Base-by-base conservation (phyloP, 1,140 invertebrate genomes). In the Tribolium madens region DNA sequence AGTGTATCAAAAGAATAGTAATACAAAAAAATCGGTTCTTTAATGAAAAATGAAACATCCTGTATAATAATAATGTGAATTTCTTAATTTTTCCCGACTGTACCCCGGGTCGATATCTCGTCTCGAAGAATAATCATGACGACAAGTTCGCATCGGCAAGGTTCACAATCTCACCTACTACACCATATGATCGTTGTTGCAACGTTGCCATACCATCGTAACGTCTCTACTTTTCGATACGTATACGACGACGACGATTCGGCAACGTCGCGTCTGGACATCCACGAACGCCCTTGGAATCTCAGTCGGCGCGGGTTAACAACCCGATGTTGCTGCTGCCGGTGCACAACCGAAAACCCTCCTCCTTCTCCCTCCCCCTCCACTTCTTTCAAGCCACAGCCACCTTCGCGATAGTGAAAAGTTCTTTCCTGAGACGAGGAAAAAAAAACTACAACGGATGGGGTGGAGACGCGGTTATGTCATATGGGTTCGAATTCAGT, bases 211-310 rank as follows among this genome's bases (percentile, higher is more conserved):
- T 64, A 18, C 7, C 52, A 10, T 13, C 26, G n/a, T 4, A 26
- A 26, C n/a, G 57, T 50, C 48, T 12, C 26, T n/a, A 64, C 57
- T n/a, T 33, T 64, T 31, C 57, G 57, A 64, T 3, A 21, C 0
- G 36, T 42, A 26, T 26, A 15, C 53, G 53, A 60, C 53, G 17
- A 21, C 18, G 18, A 18, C 57, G 12, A 18, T n/a, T 21, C 57
- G 57, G 57, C 57, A 64, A 64, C 57, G 26, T 64, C 57, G 57
- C 57, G 57, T 64, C 57, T 64, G 57, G 57, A 64, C 57, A 64
- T 64, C 57, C 57, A 64, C 57, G 57, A 64, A 64, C 57, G 57
- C 57, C 57, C 57, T 64, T 64, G 57, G 57, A 64, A 64, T 64
- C 57, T 64, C 57, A 64, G 57, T 26, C 57, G 57, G 57, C 57